Evolutionary conservation across 2,113 vertebrate genomes (phyloP), one percentile per base, ranked within the genome.

Genomic region (Conger conger): DNA sequence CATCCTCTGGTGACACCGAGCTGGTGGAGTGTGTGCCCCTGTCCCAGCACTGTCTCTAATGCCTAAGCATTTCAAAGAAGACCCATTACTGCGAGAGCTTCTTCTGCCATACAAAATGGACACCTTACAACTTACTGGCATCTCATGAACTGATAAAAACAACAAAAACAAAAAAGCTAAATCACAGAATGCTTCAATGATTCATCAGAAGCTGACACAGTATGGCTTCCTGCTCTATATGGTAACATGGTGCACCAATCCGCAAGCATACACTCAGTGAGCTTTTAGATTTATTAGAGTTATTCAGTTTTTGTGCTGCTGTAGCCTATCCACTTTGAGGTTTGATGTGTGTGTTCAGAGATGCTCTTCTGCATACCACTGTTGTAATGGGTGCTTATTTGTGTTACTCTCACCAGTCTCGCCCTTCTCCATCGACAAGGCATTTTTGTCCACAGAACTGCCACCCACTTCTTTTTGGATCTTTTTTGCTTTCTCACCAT

Each of bases 111-210:
- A 91, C 89, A 86, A 83, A 79, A 80, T 84, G 87, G 89, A 93
- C 83, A 89, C 85, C 85, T 91, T 94, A 92, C 90, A 92, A 93
- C 90, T 90, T 91, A 90, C 20, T 87, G 85, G 82, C 87, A 83
- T 85, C 85, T 78, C 88, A 90, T 88, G 91, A 87, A 91, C 86
- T 88, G 86, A 81, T 84, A 80, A 76, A 84, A 57, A 76, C 35
- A 83, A 82, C 83, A 82, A 86, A 90, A 63, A 83, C 33, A 79
- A 84, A 33, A 79, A 83, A 89, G 89, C 86, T 85, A 94, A 73
- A 93, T 92, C 90, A 90, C 92, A 93, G 85, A 89, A 89, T 88
- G 89, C 92, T 92, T 93, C 92, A 93, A 92, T 94, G 92, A 93
- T 92, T 94, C 93, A 93, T 94, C 90, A 80, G 90, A 90, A 87